phyloP scores from a whole-genome alignment of 2,113 vertebrate species.

The Trogon melanurus region DNA sequence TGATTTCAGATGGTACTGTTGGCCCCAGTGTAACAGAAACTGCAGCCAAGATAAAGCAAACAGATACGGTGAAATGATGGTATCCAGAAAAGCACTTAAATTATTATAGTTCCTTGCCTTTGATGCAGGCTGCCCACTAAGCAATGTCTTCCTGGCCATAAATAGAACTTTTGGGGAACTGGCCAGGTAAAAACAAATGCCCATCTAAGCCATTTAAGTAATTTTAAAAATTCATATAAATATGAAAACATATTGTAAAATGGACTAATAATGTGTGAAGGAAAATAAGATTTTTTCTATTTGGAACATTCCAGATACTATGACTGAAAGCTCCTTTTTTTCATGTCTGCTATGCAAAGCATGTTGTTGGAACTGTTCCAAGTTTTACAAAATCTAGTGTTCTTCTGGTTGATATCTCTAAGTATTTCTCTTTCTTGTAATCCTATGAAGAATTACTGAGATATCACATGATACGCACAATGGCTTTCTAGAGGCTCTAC shows the following conservation, averaged over 20 bases:
- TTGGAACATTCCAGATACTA: neutral
- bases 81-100: slow-evolving; percentile 3
- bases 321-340: neutral
- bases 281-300: neutral
- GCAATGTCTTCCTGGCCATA: neutral
- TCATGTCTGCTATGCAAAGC: neutral
- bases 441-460: neutral
- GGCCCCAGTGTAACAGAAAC: neutral
- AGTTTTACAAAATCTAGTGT: neutral
- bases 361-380: neutral
- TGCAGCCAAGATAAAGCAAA: neutral
- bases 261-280: neutral
- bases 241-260: neutral
- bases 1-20: neutral
- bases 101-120: neutral
- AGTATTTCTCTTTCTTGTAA: neutral
- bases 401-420: neutral
- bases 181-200: neutral
- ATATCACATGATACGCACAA: neutral
- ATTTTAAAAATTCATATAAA: neutral
- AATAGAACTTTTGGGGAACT: neutral
- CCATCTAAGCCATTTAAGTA: neutral
- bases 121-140: neutral
- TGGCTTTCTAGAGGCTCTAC: neutral
- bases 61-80: neutral